Evolutionary conservation across 2,113 vertebrate species (phyloP), one percentile per base, ranked within the genome.

Genomic region (Neodontobutis hainanensis): DNA sequence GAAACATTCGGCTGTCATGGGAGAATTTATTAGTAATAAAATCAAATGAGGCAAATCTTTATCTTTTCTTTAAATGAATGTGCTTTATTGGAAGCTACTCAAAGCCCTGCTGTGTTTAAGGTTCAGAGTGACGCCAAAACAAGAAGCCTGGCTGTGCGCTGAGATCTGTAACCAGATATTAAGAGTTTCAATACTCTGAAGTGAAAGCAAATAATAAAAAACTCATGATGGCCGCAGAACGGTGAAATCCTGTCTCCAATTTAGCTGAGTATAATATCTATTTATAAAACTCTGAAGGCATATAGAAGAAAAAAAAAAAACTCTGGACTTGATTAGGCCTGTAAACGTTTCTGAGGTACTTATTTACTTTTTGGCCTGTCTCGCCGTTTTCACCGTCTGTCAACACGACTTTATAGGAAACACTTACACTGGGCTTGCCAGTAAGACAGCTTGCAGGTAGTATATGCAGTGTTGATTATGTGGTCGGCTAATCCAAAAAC

Each of bases 271-370:
- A 87, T 87, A 88, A 89, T 87, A 91, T 88, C 74, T 88, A 92
- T 92, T 93, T 91, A 90, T 91, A 90, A 90, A 90, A 86, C 75
- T 84, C 84, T 77, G 84, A 77, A 82, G 85, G 83, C 83, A 73
- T 75, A 77, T 80, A 87, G 89, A 79, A 87, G 64, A 58, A 77
- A 75, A 77, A 73, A 46, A 55, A 55, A 53, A 74, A 74, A n/a
- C 70, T 91, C 92, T 93, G 92, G 92, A 90, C 80, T 87, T 90
- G 91, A 92, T 92, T 93, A 92, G 74, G 70, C 68, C 62, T 85
- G 80, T 88, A 88, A 91, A 89, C 72, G 83, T 81, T 89, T 90
- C 81, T 52, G 81, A 87, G 84, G 84, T 77, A 84, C 76, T 81
- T 89, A 86, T 90, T 90, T 87, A 89, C 84, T 87, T 88, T 91